Evolutionary conservation across 2,797 vertebrate genomes (phyloP).

Genomic region (Remorina albescens): DNA sequence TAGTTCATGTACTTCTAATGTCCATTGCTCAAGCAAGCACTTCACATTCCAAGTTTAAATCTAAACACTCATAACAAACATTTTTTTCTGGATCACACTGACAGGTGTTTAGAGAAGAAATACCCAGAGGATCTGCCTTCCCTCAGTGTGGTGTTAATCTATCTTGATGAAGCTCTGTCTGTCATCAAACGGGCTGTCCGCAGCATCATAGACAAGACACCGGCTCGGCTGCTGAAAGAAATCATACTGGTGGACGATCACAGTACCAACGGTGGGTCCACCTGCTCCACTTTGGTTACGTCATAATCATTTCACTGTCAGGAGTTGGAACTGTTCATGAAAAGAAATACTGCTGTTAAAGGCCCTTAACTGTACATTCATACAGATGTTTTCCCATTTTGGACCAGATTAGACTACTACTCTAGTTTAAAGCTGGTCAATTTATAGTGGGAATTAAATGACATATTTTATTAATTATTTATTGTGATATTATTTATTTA

Average conservation of each 20-base stretch:
- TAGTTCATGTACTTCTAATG: neutral
- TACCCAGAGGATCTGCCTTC: slow-evolving; percentile 82
- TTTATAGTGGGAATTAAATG: too few species aligned
- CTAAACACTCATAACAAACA: neutral
- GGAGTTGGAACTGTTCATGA: too few species aligned
- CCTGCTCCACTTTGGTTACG: neutral
- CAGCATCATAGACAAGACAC: slow-evolving; percentile 84
- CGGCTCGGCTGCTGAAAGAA: slow-evolving; percentile 81
- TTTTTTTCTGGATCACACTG: neutral
- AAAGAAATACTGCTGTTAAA: too few species aligned
- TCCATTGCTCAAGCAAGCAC: neutral
- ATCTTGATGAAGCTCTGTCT: slow-evolving; percentile 86
- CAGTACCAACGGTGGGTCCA: slow-evolving; percentile 79
- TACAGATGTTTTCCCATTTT: too few species aligned
- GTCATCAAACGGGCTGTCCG: slow-evolving; percentile 83
- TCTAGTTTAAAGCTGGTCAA: too few species aligned
- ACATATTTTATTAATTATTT: too few species aligned
- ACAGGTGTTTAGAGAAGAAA: slow-evolving; percentile 81
- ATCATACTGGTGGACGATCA: slow-evolving; percentile 88
- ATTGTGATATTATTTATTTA: too few species aligned
- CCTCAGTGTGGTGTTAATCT: slow-evolving; percentile 85
- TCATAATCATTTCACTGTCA: neutral
- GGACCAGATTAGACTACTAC: too few species aligned
- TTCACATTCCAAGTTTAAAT: neutral
- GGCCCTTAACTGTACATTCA: too few species aligned